Evolutionary conservation across 2,888 invertebrate genomes (phyloP), one percentile per base, ranked within the genome.

Genomic region (Eristalis tenax): DNA sequence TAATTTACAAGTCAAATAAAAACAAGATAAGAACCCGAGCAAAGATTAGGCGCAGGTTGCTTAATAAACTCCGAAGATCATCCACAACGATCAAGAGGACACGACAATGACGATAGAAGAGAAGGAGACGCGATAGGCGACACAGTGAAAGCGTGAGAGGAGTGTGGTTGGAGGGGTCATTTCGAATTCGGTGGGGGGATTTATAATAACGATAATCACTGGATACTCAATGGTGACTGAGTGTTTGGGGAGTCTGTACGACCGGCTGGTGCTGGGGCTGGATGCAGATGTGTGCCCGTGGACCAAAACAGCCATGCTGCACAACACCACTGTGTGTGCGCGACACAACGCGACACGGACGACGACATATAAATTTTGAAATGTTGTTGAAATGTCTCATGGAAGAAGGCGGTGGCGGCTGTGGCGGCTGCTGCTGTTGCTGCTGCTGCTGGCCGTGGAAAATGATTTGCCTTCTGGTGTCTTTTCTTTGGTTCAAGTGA

Each of bases 1-100:
- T 91, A 91, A 92, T 91, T 92, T 92, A 91, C 91, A 91, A 91
- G 90, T 89, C 89, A 91, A 90, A 91, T 91, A 91, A 89, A 88
- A 80, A 89, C 83, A 85, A 86, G 75, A 86, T 83, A 86, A 88
- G 80, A 79, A 77, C 69, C 75, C 68, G 70, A 83, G 86, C 73
- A 74, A 64, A 77, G 73, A 85, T 85, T 85, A 86, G 85, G 81
- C 81, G 61, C 81, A 80, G 63, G 82, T 79, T 79, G 79, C 74
- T 83, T 74, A 79, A 74, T 69, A 85, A 85, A 87, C 82, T 6
- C 71, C n/a, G 81, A 40, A 59, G 81, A 78, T 88, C 78, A 83
- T 84, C 69, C 65, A 81, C 38, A 78, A 73, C 73, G 71, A 79
- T 65, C 71, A 65, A 69, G 70, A 64, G 43, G 59, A 81, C 64